Evolutionary conservation across 2,113 vertebrate genomes (phyloP).

Genomic region (Lipotes vexillifer): DNA sequence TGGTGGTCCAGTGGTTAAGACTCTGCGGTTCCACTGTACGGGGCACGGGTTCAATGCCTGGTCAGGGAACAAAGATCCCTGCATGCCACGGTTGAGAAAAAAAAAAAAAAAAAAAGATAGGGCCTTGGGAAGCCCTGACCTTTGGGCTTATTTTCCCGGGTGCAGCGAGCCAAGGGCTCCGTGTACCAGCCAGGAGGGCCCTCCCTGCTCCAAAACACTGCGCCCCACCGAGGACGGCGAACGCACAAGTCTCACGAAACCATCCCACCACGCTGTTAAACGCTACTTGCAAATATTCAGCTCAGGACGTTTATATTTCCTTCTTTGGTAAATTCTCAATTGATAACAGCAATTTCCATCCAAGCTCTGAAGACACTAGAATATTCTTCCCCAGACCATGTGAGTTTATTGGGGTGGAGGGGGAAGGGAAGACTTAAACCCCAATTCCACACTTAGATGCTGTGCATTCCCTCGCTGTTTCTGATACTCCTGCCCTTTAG

Average conservation of each 20-base stretch:
- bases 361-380: background rate
- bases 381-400: background rate
- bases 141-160: background rate
- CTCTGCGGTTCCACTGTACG: too few species aligned
- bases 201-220: background rate
- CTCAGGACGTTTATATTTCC: background rate
- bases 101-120: too few species aligned
- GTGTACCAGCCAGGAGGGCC: background rate
- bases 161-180: background rate
- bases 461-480: background rate
- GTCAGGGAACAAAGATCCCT: too few species aligned
- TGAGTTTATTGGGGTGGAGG: background rate
- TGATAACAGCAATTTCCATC: background rate
- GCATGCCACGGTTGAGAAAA: too few species aligned
- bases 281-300: background rate
- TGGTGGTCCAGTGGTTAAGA: too few species aligned
- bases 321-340: background rate
- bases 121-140: too few species aligned
- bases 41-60: too few species aligned
- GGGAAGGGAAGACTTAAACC: too few species aligned
- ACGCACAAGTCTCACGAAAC: background rate
- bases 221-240: too few species aligned
- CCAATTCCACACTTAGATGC: background rate
- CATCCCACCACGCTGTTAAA: background rate
- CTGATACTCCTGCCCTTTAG: background rate